These are phyloP conservation scores for Notarius lentiginosus DNA, from an alignment of 2,113 vertebrate genomes.

Conservation along the genomic window DNA sequence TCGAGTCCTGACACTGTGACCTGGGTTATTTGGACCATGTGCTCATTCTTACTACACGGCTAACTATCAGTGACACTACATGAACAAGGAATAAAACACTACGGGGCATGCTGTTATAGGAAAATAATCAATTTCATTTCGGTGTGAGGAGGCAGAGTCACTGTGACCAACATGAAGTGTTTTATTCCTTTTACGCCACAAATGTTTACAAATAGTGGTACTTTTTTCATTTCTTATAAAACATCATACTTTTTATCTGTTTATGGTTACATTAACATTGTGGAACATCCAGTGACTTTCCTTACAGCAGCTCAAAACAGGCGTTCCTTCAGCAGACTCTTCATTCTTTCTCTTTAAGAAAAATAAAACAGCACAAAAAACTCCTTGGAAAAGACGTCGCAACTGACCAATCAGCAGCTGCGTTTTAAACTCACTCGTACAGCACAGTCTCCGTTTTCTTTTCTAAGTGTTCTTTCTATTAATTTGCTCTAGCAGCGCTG, in stretches of 20 bases:
- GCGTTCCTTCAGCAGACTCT: neutral
- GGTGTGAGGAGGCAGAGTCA: neutral
- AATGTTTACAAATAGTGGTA: neutral
- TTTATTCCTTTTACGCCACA: neutral
- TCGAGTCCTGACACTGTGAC: constrained; percentile 20
- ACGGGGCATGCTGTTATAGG: neutral
- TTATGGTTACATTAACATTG: neutral
- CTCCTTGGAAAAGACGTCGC: no score
- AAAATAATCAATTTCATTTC: neutral
- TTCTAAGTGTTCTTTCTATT: neutral
- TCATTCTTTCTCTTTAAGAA: neutral
- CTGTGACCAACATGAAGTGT: neutral
- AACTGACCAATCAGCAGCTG: neutral
- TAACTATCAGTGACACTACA: neutral
- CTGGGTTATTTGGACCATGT: neutral
- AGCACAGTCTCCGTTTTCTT: neutral
- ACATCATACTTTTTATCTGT: neutral
- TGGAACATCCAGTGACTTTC: neutral
- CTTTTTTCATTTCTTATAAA: neutral
- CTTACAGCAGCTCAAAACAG: neutral
- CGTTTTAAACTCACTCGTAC: no score
- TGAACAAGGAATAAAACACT: neutral
- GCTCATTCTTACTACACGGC: neutral
- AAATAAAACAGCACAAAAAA: neutral
- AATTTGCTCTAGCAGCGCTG: no score